phyloP scores from a whole-genome alignment of 1,140 invertebrate genomes.

The Patella vulgata region DNA sequence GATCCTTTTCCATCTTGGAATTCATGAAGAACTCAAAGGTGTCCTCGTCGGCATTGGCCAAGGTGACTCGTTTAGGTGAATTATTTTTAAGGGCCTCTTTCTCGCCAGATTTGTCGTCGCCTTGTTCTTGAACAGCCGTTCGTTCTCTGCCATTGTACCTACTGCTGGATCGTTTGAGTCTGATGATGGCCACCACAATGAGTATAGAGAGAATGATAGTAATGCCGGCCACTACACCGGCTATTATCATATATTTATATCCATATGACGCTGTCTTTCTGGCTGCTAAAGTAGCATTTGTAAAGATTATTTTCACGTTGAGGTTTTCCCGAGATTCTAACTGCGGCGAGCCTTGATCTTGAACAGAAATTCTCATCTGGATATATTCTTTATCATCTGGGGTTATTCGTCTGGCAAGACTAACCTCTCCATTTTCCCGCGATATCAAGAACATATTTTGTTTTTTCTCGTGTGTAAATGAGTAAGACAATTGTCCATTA shows the following conservation, averaged over 20 bases:
- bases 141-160: constrained; percentile 22
- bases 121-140: constrained; percentile 70
- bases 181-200: constrained; percentile 47
- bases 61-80: constrained; percentile 61
- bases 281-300: constrained; percentile 56
- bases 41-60: constrained; percentile 90
- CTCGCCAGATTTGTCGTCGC: constrained; percentile 31
- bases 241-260: constrained; percentile 51
- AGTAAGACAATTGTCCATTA: constrained; percentile 87
- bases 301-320: constrained; percentile 42
- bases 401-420: constrained; percentile 31
- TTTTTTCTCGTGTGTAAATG: constrained; percentile 86
- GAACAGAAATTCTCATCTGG: constrained; percentile 37
- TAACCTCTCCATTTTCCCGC: constrained; percentile 38
- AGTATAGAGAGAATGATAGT: constrained; percentile 47
- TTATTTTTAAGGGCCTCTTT: constrained; percentile 51
- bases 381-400: constrained; percentile 35
- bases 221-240: constrained; percentile 45
- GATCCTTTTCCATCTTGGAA: neutral
- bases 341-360: constrained; percentile 54
- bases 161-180: constrained; percentile 74
- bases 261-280: constrained; percentile 71
- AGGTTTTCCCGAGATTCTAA: constrained; percentile 28
- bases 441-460: constrained; percentile 74
- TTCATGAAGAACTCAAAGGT: constrained; percentile 80